Conservation (phyloP, 2,888 invertebrate genomes). For the Meandrusa payeni region DNA sequence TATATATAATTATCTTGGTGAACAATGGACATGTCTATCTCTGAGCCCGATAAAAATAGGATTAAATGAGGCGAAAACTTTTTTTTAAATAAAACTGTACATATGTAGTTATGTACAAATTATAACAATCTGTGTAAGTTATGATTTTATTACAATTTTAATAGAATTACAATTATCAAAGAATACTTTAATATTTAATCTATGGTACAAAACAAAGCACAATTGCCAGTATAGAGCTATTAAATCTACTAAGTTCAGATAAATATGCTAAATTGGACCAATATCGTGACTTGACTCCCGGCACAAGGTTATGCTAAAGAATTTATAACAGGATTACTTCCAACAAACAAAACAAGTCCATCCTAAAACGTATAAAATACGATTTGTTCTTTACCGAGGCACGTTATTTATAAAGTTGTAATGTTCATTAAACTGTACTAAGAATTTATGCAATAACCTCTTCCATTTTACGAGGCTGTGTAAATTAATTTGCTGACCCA, state of each 20-base stretch:
- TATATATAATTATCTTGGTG: no score
- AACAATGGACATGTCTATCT: no score
- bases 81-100: no score
- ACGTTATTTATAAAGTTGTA: background rate
- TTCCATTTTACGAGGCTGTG: slow-evolving; percentile 12
- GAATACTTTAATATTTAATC: no score
- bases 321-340: slow-evolving; percentile 9
- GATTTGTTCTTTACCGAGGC: background rate
- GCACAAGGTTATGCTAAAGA: slow-evolving; percentile 15
- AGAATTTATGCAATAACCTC: slow-evolving; percentile 20
- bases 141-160: no score
- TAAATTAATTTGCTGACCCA: slow-evolving; percentile 23
- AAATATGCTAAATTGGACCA: slow-evolving; percentile 18
- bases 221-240: slow-evolving; percentile 39
- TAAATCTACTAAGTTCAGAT: slow-evolving; percentile 4
- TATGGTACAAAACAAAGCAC: slow-evolving; percentile 51
- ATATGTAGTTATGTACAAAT: no score
- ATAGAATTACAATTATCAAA: no score
- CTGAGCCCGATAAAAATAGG: no score
- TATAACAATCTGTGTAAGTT: no score
- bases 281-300: slow-evolving; percentile 16
- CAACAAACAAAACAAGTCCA: slow-evolving; percentile 4
- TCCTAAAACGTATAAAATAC: slow-evolving; percentile 1
- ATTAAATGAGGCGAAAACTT: no score
- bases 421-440: background rate